Percentiles rank a stretch among this genome's conserved stretches.
Conservation (phyloP, 1,140 invertebrate genomes). For the Leptestheria dahalacensis region DNA sequence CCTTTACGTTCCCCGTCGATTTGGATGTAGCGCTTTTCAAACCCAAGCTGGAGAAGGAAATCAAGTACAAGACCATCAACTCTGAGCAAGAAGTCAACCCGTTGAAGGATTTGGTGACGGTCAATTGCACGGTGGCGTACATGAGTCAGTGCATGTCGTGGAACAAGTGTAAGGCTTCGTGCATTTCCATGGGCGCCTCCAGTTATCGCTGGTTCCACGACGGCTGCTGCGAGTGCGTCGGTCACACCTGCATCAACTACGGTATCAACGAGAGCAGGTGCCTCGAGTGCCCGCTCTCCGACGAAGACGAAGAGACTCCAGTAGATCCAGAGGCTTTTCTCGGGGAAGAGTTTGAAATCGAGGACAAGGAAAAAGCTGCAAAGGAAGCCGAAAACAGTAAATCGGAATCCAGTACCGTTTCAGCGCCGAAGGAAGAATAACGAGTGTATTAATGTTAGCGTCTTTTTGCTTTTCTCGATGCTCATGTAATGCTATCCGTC, state of each 20-base stretch:
- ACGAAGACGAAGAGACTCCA: conserved; percentile 20
- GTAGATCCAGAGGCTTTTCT: conserved; percentile 13
- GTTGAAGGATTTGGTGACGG: conserved; percentile 44
- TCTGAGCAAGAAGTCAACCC: conserved; percentile 42
- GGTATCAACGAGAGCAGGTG: conserved; percentile 72
- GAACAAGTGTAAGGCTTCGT: conserved; percentile 66
- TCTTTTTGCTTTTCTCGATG: no score
- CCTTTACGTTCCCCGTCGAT: conserved; percentile 61
- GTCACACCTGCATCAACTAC: conserved; percentile 76
- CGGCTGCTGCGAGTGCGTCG: conserved; percentile 87
- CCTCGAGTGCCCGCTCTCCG: conserved; percentile 20
- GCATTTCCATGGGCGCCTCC: conserved; percentile 55
- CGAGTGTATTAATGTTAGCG: neutral
- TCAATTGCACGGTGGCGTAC: conserved; percentile 86
- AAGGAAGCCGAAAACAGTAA: conserved; percentile 7
- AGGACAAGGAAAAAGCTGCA: conserved; percentile 15
- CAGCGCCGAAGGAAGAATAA: neutral
- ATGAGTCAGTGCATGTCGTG: conserved; percentile 78
- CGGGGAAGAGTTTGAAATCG: conserved; percentile 9
- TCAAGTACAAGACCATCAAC: conserved; percentile 49
- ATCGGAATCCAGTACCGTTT: conserved; percentile 5
- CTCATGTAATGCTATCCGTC: no score
- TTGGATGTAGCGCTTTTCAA: conserved; percentile 37
- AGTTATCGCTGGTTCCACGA: conserved; percentile 72
- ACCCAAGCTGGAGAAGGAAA: conserved; percentile 42